Evolutionary conservation across 1,140 invertebrate species (phyloP), one percentile per base, ranked within the genome.

Genomic region (Plodia interpunctella): DNA sequence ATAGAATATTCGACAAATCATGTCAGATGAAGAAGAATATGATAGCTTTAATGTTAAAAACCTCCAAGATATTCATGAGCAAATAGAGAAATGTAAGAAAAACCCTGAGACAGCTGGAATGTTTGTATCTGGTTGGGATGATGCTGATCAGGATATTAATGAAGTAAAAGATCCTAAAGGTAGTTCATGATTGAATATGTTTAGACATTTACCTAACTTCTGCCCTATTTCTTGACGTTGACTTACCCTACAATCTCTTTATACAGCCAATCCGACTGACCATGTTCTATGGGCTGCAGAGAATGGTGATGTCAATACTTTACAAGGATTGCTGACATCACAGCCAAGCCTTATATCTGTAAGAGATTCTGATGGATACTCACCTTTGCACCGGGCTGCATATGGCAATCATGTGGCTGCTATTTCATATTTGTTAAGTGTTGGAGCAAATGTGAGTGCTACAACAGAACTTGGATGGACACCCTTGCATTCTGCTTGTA

Each of bases 401-500:
- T 99, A 99, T 80, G 95, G 94, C 66, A 95, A 97, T 78, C 94
- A 98, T 78, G 57, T 93, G 8, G 92, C 95, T 55, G 90, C 96
- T 49, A 94, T 96, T 10, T 91, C 95, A 80, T 93, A 95, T 73
- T 81, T 99, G 52, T 72, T 99, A 9, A 88, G 92, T 74, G 84
- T 92, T 68, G 93, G 94, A 9, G 97, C 97, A 0, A 90, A 96
- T 81, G 90, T 97, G 28, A 87, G 92, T 72, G 92, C 94, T 0
- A 91, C 91, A 80, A 99, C 98, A 2, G 91, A 93, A 49, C 93
- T 98, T 74, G 93, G 94, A 2, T 99, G 98, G 98, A 95, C 96
- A 62, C 97, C 98, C 0, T 81, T 99, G 50, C 98, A 99, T 90
- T 98, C 96, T 11, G 95, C 95, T 35, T 95, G 95, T 73, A 94